Conservation (phyloP, 2,888 invertebrate species). For the Lissonota sp. region DNA sequence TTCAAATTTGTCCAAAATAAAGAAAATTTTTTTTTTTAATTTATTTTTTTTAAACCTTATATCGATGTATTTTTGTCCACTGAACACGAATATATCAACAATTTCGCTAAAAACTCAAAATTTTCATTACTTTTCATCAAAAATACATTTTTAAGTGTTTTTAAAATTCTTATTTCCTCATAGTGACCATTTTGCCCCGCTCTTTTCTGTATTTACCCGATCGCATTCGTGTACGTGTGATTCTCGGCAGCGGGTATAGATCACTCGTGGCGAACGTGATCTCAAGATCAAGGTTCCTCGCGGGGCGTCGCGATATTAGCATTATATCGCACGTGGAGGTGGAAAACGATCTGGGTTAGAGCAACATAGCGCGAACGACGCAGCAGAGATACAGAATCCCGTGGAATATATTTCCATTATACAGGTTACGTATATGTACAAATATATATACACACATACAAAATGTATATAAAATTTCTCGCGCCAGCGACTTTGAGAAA, state of each 20-base stretch:
- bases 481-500: slow-evolving; percentile 7
- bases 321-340: slow-evolving; percentile 68
- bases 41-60: no score
- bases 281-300: slow-evolving; percentile 75
- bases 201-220: not conserved
- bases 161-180: no score
- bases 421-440: not conserved
- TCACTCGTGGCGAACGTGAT: slow-evolving; percentile 63
- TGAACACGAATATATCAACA: no score
- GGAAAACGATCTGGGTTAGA: slow-evolving; percentile 75
- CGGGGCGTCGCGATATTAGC: slow-evolving; percentile 66
- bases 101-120: no score
- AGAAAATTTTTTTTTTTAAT: no score
- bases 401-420: slow-evolving; percentile 46
- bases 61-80: no score
- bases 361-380: slow-evolving; percentile 32
- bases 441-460: not conserved
- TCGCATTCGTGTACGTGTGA: not conserved
- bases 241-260: slow-evolving; percentile 25
- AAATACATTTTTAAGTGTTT: no score
- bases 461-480: slow-evolving; percentile 1
- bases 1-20: no score
- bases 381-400: slow-evolving; percentile 14
- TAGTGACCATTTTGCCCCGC: no score
- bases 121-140: no score